Evolutionary conservation across 2,113 vertebrate genomes (phyloP).

Genomic region (Mellivora capensis): DNA sequence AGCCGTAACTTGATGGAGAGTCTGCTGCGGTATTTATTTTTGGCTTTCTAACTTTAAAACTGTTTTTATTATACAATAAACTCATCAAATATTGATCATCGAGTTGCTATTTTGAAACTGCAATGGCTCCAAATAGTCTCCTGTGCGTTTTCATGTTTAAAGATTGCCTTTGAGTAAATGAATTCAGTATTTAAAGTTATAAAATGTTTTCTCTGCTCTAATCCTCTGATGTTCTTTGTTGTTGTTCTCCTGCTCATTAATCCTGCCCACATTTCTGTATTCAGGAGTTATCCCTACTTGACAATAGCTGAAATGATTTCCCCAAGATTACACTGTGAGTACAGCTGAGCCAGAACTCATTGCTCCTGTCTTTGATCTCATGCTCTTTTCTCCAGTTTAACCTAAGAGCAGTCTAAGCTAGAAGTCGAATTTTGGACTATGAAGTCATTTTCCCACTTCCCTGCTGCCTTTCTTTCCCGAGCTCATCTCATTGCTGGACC

Average conservation of each 20-base stretch:
- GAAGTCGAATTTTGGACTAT: neutral
- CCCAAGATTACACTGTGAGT: neutral
- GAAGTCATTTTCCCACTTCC: neutral
- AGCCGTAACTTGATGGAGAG: neutral
- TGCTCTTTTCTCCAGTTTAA: conserved; percentile 9
- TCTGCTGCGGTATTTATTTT: neutral
- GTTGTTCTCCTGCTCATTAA: neutral
- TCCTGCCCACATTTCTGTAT: neutral
- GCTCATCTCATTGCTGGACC: neutral
- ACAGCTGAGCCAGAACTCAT: neutral
- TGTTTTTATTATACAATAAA: neutral
- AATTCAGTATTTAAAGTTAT: neutral
- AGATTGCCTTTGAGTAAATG: neutral
- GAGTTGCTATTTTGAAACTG: neutral
- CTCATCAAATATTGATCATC: neutral
- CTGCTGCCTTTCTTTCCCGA: neutral
- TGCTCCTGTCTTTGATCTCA: neutral
- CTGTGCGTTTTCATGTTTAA: neutral
- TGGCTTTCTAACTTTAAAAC: neutral
- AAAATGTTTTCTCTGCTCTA: neutral
- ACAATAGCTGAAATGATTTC: conserved; percentile 35
- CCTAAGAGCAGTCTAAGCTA: neutral
- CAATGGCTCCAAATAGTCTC: neutral
- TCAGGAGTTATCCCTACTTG: conserved; percentile 29
- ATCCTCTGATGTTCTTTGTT: neutral